Evolutionary conservation across 2,113 vertebrate species (phyloP).

Genomic region (Serinus canaria): DNA sequence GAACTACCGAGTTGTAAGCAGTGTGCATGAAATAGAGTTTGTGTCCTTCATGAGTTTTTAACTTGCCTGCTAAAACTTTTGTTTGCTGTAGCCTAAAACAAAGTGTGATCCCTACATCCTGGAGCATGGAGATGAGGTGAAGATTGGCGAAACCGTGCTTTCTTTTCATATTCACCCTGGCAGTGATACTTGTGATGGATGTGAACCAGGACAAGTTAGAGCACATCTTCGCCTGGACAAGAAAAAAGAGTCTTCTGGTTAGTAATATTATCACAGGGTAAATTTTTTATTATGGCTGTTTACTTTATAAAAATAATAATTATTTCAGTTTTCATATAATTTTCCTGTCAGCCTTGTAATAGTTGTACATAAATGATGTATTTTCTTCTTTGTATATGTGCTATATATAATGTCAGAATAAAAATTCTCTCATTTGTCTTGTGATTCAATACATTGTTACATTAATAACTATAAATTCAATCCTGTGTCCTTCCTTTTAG

Average conservation of each 20-base stretch:
- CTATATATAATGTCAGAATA: not conserved
- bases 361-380: not conserved
- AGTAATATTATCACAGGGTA: not conserved
- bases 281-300: not conserved
- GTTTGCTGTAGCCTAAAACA: slow-evolving; percentile 84
- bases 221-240: slow-evolving; percentile 91
- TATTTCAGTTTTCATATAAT: not conserved
- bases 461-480: not conserved
- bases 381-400: not conserved
- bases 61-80: not conserved
- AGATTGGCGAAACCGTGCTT: slow-evolving; percentile 94
- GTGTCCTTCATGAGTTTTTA: not conserved
- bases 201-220: slow-evolving; percentile 95
- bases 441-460: not conserved
- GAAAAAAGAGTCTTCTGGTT: slow-evolving; percentile 82
- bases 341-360: not conserved
- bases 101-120: slow-evolving; percentile 87
- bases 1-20: not conserved
- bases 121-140: slow-evolving; percentile 95
- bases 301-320: not conserved
- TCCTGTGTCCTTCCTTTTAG: slow-evolving; percentile 58
- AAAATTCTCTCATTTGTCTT: not conserved
- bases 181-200: slow-evolving; percentile 94
- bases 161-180: slow-evolving; percentile 97
- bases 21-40: not conserved